Conservation (phyloP, 2,113 vertebrate species). For the Myrmecophaga tridactyla region DNA sequence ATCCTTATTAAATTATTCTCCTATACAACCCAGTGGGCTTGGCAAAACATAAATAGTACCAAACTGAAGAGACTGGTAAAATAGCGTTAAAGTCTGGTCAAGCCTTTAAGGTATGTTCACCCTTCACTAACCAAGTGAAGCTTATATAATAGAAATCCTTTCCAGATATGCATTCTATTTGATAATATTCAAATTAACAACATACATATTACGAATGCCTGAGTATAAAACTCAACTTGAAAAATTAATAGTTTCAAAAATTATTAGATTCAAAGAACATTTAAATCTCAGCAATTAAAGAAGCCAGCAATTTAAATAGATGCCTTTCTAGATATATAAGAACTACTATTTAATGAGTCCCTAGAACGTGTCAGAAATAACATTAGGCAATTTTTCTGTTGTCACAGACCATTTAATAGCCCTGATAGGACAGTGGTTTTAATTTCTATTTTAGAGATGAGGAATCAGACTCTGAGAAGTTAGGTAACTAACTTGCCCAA, state of each 20-base stretch:
- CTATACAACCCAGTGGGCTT: background rate
- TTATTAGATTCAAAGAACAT: background rate
- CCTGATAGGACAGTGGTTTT: background rate
- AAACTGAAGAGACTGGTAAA: background rate
- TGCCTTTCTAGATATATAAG: background rate
- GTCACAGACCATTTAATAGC: background rate
- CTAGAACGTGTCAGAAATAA: background rate
- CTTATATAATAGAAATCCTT: background rate
- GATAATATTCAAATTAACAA: background rate
- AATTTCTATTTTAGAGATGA: background rate
- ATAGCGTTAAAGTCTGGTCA: background rate
- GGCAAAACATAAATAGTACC: background rate
- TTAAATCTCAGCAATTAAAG: background rate
- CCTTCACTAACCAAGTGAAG: background rate
- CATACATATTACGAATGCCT: background rate
- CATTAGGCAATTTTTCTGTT: background rate
- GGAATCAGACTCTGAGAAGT: background rate
- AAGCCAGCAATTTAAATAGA: background rate
- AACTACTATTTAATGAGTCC: background rate
- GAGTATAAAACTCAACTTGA: background rate
- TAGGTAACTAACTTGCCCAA: background rate
- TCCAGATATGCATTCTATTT: background rate
- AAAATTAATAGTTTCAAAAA: constrained; percentile 29
- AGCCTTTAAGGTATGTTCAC: background rate
- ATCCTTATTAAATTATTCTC: background rate